phyloP scores from a whole-genome alignment of 2,888 invertebrate genomes.

The Eupeodes latifasciatus region DNA sequence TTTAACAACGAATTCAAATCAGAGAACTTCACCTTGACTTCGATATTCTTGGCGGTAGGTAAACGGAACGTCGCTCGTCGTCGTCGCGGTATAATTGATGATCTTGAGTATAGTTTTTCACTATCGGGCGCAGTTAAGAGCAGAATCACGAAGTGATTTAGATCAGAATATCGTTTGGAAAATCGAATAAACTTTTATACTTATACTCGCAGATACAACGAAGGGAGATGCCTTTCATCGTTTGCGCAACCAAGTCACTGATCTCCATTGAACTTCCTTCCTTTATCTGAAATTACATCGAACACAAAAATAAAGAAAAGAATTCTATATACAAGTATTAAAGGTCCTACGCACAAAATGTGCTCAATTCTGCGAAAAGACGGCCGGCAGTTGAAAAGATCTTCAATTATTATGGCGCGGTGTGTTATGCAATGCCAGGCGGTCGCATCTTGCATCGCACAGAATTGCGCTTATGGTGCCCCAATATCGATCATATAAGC shows the following conservation, averaged over 20 bases:
- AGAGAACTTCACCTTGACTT: constrained; percentile 63
- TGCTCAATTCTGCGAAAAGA: constrained; percentile 51
- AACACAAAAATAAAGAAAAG: not conserved
- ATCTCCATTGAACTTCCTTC: constrained; percentile 63
- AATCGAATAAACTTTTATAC: not conserved
- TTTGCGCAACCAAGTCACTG: constrained; percentile 46
- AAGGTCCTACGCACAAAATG: constrained; percentile 61
- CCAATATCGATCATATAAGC: constrained; percentile 69
- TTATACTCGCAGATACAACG: not conserved
- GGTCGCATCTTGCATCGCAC: not conserved
- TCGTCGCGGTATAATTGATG: constrained; percentile 58
- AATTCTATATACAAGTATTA: constrained; percentile 43
- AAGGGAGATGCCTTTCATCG: constrained; percentile 17
- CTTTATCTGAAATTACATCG: constrained; percentile 71
- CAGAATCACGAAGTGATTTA: constrained; percentile 67
- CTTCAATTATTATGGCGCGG: constrained; percentile 59
- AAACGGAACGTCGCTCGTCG: not conserved
- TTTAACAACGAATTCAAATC: constrained; percentile 47
- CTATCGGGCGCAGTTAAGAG: constrained; percentile 67
- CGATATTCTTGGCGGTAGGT: constrained; percentile 66
- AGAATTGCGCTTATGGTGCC: constrained; percentile 32
- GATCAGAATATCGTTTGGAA: constrained; percentile 54
- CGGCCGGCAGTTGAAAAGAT: constrained; percentile 58
- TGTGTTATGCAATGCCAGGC: constrained; percentile 61
- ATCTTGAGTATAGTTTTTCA: constrained; percentile 48